phyloP scores from a whole-genome alignment of 1,140 invertebrate genomes.

The Drosophila kanapiae region DNA sequence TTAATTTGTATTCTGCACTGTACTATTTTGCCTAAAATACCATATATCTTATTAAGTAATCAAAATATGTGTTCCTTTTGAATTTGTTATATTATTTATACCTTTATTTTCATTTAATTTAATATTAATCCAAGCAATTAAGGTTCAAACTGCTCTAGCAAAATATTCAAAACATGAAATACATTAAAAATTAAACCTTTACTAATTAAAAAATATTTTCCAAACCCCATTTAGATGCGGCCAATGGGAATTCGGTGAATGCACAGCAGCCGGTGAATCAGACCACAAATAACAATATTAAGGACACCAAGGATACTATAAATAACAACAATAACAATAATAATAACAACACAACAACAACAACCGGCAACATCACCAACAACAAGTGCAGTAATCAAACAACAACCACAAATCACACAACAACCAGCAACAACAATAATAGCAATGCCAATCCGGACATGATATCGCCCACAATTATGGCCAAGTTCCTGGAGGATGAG shows the following conservation, averaged over 20 bases:
- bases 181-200: neutral
- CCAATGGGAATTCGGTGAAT: conserved; percentile 48
- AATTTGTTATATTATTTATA: neutral
- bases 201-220: conserved; percentile 6
- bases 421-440: conserved; percentile 72
- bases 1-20: neutral
- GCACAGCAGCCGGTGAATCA: conserved; percentile 38
- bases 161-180: neutral
- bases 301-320: conserved; percentile 50
- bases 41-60: neutral
- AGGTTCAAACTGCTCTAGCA: neutral
- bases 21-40: neutral
- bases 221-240: conserved; percentile 26
- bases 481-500: conserved; percentile 95
- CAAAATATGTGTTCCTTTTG: accelerated
- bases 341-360: conserved; percentile 59
- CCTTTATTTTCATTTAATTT: neutral
- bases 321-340: conserved; percentile 59
- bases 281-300: conserved; percentile 43
- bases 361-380: conserved; percentile 41
- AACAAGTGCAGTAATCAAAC: conserved; percentile 52
- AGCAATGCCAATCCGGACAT: conserved; percentile 88
- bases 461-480: conserved; percentile 96
- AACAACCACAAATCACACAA: conserved; percentile 40
- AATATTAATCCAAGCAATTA: neutral